Conservation (phyloP, 2,113 vertebrate genomes). For the Neolamprologus sp. region DNA sequence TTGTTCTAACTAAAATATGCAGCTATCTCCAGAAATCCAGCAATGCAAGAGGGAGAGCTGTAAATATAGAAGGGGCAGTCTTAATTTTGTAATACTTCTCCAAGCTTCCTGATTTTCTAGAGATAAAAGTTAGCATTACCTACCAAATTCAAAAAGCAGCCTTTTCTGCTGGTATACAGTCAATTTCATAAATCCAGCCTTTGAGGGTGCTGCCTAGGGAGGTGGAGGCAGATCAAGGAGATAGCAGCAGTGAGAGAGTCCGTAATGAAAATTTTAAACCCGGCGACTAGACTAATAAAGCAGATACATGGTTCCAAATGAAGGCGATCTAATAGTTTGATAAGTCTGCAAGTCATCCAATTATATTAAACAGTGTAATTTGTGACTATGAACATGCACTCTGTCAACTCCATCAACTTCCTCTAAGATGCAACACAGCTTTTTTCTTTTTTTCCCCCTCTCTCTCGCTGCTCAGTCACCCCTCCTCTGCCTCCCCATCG, state of each 20-base stretch:
- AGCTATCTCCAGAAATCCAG: neutral
- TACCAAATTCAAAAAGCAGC: neutral
- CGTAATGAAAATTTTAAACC: constrained; percentile 30
- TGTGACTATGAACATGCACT: constrained; percentile 50
- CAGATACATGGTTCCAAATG: constrained; percentile 39
- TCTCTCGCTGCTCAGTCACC: neutral
- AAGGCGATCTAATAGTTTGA: constrained; percentile 36
- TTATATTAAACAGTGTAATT: constrained; percentile 56
- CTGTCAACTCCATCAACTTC: constrained; percentile 43
- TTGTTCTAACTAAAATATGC: neutral
- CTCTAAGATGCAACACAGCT: neutral
- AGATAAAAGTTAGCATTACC: constrained; percentile 19
- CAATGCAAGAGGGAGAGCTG: constrained; percentile 2
- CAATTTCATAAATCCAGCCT: constrained; percentile 13
- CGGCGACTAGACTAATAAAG: constrained; percentile 20
- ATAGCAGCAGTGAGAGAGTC: neutral
- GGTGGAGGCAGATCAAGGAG: constrained; percentile 24
- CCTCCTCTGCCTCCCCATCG: constrained; percentile 20
- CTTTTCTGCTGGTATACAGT: constrained; percentile 10
- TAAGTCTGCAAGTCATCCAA: constrained; percentile 49
- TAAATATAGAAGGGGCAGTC: constrained; percentile 9
- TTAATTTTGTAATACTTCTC: constrained; percentile 1
- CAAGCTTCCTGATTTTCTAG: neutral
- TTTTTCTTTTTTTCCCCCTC: neutral
- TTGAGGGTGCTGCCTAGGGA: constrained; percentile 11